These are phyloP conservation scores for Eucidaris tribuloides DNA, from an alignment of 35 echinoderm and acorn worm species.

Conservation along the genomic window DNA sequence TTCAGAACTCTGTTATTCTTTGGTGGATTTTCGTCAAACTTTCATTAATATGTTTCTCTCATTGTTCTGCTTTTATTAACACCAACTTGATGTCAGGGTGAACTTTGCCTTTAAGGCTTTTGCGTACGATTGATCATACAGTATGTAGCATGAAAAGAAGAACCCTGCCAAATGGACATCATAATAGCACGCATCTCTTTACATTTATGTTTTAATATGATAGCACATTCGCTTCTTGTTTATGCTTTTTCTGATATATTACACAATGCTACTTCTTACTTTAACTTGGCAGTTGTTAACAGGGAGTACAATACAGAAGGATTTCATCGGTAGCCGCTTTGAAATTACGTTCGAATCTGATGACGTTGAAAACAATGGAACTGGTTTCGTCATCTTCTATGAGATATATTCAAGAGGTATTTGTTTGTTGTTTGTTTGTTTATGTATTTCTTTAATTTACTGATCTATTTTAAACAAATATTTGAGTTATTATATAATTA, in stretches of 20 bases:
- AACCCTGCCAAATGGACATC: background rate
- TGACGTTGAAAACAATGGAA: background rate
- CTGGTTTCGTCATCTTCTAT: background rate
- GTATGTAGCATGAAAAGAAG: background rate
- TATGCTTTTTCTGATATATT: background rate
- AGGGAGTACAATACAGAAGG: background rate
- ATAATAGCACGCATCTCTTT: background rate
- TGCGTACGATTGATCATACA: background rate
- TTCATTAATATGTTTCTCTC: too few species aligned
- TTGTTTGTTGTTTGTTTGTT: background rate
- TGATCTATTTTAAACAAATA: too few species aligned
- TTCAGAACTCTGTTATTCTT: too few species aligned
- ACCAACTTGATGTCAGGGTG: too few species aligned
- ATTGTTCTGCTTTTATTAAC: too few species aligned
- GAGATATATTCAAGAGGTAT: slow-evolving; percentile 2
- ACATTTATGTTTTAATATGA: background rate
- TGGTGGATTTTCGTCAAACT: too few species aligned
- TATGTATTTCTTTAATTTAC: too few species aligned
- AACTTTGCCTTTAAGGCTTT: background rate
- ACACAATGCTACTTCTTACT: background rate
- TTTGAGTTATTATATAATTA: too few species aligned
- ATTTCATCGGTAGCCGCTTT: slow-evolving; percentile 8
- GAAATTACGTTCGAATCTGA: background rate
- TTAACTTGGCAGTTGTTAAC: background rate
- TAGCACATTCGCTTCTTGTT: background rate